A percentile compares a stretch with the other conserved stretches of the same genome.
Conservation (phyloP, 1,140 invertebrate genomes). For the Aphelinus certus region DNA sequence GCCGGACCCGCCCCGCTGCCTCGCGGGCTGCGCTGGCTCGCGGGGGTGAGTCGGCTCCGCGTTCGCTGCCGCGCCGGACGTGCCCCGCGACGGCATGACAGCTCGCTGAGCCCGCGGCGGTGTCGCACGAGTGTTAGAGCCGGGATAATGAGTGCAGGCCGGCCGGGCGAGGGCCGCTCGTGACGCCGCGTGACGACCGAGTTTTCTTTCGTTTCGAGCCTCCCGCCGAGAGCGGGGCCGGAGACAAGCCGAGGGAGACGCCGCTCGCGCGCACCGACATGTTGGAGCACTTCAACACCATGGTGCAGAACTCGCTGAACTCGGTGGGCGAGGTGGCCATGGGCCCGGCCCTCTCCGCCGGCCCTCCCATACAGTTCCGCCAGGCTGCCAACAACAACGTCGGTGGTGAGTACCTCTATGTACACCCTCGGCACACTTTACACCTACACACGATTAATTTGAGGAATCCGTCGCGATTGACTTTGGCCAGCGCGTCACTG, state of each 20-base stretch:
- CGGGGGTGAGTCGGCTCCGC: neutral
- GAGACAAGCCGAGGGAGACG: neutral
- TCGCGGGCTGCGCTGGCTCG: neutral
- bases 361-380: constrained; percentile 30
- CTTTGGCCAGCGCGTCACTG: too few species aligned
- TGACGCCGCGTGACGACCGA: too few species aligned
- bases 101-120: neutral
- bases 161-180: neutral
- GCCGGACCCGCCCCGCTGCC: constrained; percentile 13
- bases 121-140: too few species aligned
- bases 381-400: constrained; percentile 40
- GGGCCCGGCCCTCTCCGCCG: constrained; percentile 14
- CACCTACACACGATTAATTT: too few species aligned
- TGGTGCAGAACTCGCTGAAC: constrained; percentile 20
- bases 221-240: too few species aligned
- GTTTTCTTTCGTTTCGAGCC: too few species aligned
- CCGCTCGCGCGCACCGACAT: neutral
- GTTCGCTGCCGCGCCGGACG: neutral
- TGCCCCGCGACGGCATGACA: neutral
- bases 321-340: constrained; percentile 17
- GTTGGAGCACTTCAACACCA: constrained; percentile 28
- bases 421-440: too few species aligned
- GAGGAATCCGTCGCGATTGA: too few species aligned
- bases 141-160: too few species aligned
- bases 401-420: constrained; percentile 34